A percentile compares a stretch with the other conserved stretches of the same genome.
These are phyloP conservation scores for Protaetia brevitarsis DNA, from an alignment of 1,140 invertebrate species.

Conservation along the genomic window DNA sequence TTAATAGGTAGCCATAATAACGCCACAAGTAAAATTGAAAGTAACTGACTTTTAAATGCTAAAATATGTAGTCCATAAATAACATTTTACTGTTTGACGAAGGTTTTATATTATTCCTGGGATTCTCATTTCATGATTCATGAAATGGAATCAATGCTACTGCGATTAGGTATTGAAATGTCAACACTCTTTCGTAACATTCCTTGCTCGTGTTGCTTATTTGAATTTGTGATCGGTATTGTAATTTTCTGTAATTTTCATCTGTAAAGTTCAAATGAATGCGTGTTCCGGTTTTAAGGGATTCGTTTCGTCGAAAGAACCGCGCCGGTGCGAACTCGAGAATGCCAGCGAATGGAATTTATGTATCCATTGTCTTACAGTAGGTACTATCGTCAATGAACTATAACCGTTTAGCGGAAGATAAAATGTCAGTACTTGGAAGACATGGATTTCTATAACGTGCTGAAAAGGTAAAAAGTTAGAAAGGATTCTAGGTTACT, in stretches of 20 bases:
- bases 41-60: not conserved
- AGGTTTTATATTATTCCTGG: not conserved
- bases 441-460: not conserved
- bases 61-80: not conserved
- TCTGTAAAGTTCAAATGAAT: not conserved
- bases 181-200: not conserved
- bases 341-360: not conserved
- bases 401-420: not conserved
- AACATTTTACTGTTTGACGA: not conserved
- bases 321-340: not conserved
- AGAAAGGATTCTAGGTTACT: not conserved
- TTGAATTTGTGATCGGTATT: not conserved
- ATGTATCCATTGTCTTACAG: not conserved
- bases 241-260: not conserved
- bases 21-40: not conserved
- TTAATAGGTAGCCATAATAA: not conserved
- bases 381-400: not conserved
- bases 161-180: not conserved
- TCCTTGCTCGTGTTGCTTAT: not conserved
- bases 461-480: not conserved
- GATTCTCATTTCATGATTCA: not conserved
- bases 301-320: not conserved
- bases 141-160: not conserved
- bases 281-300: too few species aligned
- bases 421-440: not conserved